These are phyloP conservation scores for Pantherophis alleghaniensis DNA, from an alignment of 2,797 vertebrate genomes.

Conservation along the genomic window DNA sequence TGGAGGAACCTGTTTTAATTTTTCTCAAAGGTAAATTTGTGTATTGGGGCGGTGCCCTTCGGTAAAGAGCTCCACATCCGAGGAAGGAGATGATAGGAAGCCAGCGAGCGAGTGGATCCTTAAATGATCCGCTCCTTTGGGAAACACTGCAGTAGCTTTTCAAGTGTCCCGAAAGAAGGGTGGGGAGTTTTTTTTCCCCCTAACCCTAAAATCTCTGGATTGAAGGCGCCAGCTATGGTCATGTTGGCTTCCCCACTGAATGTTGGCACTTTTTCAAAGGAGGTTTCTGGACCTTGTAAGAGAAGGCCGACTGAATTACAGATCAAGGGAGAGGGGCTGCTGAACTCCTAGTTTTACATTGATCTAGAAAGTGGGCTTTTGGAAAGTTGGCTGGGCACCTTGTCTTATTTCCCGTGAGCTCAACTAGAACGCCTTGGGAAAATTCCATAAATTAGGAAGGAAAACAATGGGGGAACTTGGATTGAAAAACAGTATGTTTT, in stretches of 20 bases:
- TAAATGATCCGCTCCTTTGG: too few relatives aligned
- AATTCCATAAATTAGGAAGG: not conserved
- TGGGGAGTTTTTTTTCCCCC: not conserved
- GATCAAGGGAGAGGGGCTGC: not conserved
- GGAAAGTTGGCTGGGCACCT: not conserved
- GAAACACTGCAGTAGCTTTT: not conserved
- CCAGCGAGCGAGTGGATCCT: too few relatives aligned
- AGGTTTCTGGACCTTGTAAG: not conserved
- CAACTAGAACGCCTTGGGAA: not conserved
- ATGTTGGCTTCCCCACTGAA: not conserved
- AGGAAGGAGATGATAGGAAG: too few relatives aligned
- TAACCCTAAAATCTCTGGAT: too few relatives aligned
- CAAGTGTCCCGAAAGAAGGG: not conserved
- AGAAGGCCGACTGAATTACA: not conserved
- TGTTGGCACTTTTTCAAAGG: not conserved
- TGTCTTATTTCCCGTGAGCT: not conserved
- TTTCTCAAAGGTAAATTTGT: not conserved
- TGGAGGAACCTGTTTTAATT: not conserved
- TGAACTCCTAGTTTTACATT: not conserved
- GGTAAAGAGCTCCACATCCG: not conserved
- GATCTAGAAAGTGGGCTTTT: not conserved
- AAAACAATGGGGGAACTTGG: not conserved
- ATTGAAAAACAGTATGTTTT: not conserved
- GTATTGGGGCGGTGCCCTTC: not conserved
- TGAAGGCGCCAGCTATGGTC: not conserved